Conservation (phyloP, 2,888 invertebrate species). For the Megamerina dolium region DNA sequence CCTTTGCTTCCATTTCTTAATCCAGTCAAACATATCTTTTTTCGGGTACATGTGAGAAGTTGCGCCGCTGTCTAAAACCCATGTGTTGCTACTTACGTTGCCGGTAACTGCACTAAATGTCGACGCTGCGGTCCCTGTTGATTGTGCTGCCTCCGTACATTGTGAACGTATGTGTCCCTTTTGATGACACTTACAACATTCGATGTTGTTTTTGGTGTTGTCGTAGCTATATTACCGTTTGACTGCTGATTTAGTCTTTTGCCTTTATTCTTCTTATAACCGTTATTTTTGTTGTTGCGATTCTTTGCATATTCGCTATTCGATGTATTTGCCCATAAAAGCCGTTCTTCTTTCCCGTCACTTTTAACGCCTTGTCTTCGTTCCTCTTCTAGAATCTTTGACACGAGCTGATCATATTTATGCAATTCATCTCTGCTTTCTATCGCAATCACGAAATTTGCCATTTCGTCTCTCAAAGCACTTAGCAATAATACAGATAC, state of each 20-base stretch:
- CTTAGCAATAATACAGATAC: constrained; percentile 15
- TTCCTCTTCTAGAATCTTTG: too few species aligned
- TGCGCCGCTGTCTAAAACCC: too few species aligned
- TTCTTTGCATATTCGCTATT: not conserved
- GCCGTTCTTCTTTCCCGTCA: not conserved
- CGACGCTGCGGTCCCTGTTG: too few species aligned
- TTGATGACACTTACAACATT: constrained; percentile 8
- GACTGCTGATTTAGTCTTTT: not conserved
- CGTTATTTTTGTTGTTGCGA: not conserved
- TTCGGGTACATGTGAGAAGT: constrained; percentile 13
- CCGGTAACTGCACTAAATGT: too few species aligned
- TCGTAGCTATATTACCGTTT: not conserved
- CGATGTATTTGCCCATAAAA: not conserved
- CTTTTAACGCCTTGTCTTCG: too few species aligned
- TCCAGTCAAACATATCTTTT: constrained; percentile 4
- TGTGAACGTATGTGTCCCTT: constrained; percentile 6
- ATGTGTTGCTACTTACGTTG: too few species aligned
- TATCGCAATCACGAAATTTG: constrained; percentile 14
- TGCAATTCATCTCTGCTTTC: constrained; percentile 17
- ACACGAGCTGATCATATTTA: constrained; percentile 2
- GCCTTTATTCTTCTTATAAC: constrained; percentile 2
- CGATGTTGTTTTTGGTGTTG: constrained; percentile 5
- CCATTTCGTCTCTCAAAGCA: constrained; percentile 15
- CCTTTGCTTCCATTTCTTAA: constrained; percentile 9
- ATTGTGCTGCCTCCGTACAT: too few species aligned